Evolutionary conservation across 2,113 vertebrate species (phyloP).

Genomic region (Clinocottus analis): DNA sequence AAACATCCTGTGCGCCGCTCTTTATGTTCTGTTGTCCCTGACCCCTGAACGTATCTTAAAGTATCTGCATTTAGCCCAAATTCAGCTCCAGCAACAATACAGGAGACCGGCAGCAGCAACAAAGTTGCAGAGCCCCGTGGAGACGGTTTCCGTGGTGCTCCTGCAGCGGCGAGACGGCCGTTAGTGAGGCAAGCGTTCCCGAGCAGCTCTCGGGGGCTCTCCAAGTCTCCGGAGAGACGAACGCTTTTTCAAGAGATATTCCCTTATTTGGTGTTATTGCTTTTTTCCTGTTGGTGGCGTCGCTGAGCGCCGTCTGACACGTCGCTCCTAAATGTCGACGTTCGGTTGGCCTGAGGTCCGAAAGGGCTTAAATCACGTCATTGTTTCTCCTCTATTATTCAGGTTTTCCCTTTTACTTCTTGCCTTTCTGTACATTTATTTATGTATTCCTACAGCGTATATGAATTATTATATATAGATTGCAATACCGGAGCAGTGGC

Average conservation of each 20-base stretch:
- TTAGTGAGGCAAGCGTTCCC: not conserved
- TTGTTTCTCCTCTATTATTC: not conserved
- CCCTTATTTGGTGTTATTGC: not conserved
- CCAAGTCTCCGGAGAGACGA: not conserved
- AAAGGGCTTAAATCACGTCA: too few species aligned
- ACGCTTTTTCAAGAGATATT: not conserved
- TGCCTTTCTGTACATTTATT: not conserved
- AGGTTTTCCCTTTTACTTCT: not conserved
- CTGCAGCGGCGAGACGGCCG: not conserved
- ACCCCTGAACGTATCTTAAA: not conserved
- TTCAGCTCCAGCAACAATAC: not conserved
- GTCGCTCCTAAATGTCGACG: not conserved
- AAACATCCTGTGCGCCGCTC: not conserved
- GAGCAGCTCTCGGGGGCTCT: not conserved
- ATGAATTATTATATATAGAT: not conserved
- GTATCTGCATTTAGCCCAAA: not conserved
- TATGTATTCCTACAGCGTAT: not conserved
- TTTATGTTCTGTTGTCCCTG: not conserved
- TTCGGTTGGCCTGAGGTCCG: not conserved
- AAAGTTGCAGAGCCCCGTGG: not conserved
- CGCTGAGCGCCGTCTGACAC: not conserved
- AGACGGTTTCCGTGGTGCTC: not conserved
- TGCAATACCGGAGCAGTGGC: not conserved
- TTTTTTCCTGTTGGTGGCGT: not conserved
- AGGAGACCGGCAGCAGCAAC: not conserved